Conservation (phyloP, 1,140 invertebrate genomes). For the Caerostris darwini region DNA sequence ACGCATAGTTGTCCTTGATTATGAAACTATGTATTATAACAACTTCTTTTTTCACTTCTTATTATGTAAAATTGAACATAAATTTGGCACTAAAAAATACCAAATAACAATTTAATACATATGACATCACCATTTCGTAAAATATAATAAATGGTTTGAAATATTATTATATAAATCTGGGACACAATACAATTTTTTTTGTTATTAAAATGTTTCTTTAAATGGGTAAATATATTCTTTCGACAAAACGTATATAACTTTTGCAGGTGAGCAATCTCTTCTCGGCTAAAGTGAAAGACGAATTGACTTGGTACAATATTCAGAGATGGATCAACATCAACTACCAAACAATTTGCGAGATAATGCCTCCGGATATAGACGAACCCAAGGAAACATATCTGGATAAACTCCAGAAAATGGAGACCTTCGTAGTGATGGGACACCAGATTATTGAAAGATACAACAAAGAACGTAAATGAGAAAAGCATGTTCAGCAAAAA, state of each 20-base stretch:
- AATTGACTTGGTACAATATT: slow-evolving; percentile 1
- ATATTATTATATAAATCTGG: background rate
- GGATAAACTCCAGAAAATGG: background rate
- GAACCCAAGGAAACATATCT: background rate
- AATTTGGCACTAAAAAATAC: background rate
- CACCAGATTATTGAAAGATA: background rate
- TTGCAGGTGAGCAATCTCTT: background rate
- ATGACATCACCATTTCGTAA: background rate
- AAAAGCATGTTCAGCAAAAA: too few relatives aligned
- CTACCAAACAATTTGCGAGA: background rate
- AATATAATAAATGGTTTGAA: background rate
- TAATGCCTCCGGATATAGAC: background rate
- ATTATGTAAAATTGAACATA: background rate
- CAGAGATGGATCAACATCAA: slow-evolving; percentile 19
- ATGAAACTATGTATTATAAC: background rate
- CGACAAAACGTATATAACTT: background rate
- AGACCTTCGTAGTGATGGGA: background rate
- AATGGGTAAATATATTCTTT: background rate
- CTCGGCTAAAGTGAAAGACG: background rate
- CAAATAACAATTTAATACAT: background rate
- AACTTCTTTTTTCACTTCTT: background rate
- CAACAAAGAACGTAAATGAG: background rate
- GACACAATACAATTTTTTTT: background rate
- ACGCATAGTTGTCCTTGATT: too few relatives aligned
- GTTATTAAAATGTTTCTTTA: background rate